These are phyloP conservation scores for Drosophila mettleri DNA, from an alignment of 2,888 invertebrate genomes.

Conservation along the genomic window DNA sequence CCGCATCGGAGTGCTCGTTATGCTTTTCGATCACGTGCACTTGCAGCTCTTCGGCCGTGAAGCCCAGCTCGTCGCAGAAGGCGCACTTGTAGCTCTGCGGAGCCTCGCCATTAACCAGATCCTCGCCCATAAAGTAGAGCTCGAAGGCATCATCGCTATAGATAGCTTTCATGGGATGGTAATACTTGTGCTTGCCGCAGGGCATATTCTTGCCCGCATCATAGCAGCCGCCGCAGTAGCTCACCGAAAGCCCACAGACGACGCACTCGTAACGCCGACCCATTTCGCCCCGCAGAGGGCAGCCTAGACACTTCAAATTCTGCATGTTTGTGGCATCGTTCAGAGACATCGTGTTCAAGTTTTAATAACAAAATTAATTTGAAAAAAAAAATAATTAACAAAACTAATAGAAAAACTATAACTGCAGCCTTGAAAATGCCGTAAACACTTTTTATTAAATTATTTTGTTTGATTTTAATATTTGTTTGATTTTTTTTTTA, in stretches of 20 bases:
- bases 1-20: constrained; percentile 39
- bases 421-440: background rate
- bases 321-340: background rate
- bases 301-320: constrained; percentile 32
- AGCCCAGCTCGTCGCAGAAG: constrained; percentile 50
- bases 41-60: constrained; percentile 37
- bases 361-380: background rate
- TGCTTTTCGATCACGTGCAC: constrained; percentile 48
- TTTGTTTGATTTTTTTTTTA: background rate
- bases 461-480: background rate
- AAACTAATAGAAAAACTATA: background rate
- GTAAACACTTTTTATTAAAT: background rate
- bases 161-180: constrained; percentile 65
- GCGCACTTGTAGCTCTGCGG: constrained; percentile 57
- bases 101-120: constrained; percentile 52
- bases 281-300: constrained; percentile 29
- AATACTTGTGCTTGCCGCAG: constrained; percentile 48
- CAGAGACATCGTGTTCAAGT: constrained; percentile 16
- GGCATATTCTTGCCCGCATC: constrained; percentile 29
- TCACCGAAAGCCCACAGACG: constrained; percentile 48
- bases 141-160: constrained; percentile 41
- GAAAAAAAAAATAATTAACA: background rate
- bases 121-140: constrained; percentile 52
- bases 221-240: constrained; percentile 53
- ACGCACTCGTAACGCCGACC: constrained; percentile 53